Base-by-base conservation (phyloP, 2,888 invertebrate species). In the Drosophila tanythrix region DNA sequence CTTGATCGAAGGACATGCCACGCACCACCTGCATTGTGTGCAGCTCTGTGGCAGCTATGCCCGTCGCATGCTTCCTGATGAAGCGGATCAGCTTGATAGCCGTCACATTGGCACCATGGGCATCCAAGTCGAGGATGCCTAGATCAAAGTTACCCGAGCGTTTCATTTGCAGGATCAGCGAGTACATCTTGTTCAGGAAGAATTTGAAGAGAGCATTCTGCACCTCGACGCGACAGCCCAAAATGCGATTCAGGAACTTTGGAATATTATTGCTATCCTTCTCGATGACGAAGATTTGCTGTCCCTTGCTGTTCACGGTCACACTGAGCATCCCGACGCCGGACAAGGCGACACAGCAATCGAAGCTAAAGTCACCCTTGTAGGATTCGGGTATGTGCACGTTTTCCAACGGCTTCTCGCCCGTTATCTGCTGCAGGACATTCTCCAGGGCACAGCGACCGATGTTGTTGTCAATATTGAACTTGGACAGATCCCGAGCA, bases 381-480 rank as follows among this genome's bases (percentile, higher is more conserved):
- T 99, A 99, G 93, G 97, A 96, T 59, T 95, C 94, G 13, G 98
- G 98, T 27, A 97, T 96, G 53, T 96, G 93, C 96, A 96, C 43
- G 95, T 94, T 76, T 97, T 97, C 97, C 78, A 98, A 94, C 0
- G 97, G 96, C 46, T 94, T 91, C 92, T 97, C 97, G 85, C 97
- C 97, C 95, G 98, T 97, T 53, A 99, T 96, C 1, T 98, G 97
- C 92, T 97, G 97, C 97, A 99, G 98, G 52, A 98, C 97, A 25
- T 97, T 95, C 93, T 99, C 99, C 35, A 99, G 94, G 0, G 99
- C 99, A 43, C 96, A 94, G 55, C 99, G 95, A 33, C 99, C 99
- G 92, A 97, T 98, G 93, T 98, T 99, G 93, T 98, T 99, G 93
- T 99, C 99, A 88, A 99, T 98, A 92, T 99, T 99, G 94, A 99